Conservation (phyloP, 1,140 invertebrate genomes). For the Lamellibrachia luymesi region DNA sequence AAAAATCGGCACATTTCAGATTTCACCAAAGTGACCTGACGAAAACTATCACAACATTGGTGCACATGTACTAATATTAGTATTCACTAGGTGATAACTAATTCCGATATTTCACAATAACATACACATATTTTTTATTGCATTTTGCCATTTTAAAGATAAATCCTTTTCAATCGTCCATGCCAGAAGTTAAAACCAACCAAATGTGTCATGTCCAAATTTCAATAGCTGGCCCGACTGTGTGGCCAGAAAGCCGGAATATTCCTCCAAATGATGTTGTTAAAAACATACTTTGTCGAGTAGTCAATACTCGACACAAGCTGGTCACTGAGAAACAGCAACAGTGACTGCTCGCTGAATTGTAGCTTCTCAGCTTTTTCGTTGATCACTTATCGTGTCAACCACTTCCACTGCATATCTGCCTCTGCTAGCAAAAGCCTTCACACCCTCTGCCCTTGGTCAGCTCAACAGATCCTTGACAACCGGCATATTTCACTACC, state of each 20-base stretch:
- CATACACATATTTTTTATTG: slow-evolving; percentile 9
- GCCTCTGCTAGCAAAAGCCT: neutral
- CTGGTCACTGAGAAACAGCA: slow-evolving; percentile 6
- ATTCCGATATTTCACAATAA: slow-evolving; percentile 9
- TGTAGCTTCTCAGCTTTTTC: neutral
- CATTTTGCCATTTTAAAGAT: neutral
- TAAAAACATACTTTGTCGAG: slow-evolving; percentile 4
- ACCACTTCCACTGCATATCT: neutral
- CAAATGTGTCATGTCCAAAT: slow-evolving; percentile 6
- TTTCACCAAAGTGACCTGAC: neutral
- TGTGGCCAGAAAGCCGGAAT: neutral
- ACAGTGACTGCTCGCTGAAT: slow-evolving; percentile 1
- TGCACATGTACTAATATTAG: slow-evolving; percentile 5
- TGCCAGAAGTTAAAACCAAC: slow-evolving; percentile 16
- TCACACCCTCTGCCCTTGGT: neutral
- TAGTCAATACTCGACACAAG: neutral
- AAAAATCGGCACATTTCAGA: neutral
- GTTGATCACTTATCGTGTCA: neutral
- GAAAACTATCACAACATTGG: slow-evolving; percentile 1
- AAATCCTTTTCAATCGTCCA: slow-evolving; percentile 10
- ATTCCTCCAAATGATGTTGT: neutral
- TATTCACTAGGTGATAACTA: slow-evolving; percentile 10
- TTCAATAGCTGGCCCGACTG: neutral
- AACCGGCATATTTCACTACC: neutral
- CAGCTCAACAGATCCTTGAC: neutral